phyloP scores from a whole-genome alignment of 2,888 invertebrate genomes.

The Biston betularia region DNA sequence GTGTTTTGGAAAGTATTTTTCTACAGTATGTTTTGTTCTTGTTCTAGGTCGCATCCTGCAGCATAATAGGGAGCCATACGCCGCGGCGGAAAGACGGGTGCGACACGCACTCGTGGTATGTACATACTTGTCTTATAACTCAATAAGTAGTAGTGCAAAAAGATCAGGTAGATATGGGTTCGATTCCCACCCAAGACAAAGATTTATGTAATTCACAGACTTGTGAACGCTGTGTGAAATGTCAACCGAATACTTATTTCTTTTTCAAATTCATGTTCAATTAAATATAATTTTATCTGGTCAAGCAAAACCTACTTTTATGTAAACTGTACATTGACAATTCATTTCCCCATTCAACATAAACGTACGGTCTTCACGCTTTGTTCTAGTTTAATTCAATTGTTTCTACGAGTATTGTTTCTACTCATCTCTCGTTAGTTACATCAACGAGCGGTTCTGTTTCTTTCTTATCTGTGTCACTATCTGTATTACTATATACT shows the following conservation, averaged over 20 bases:
- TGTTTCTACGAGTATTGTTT: slow-evolving; percentile 12
- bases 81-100: slow-evolving; percentile 86
- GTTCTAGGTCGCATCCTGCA: slow-evolving; percentile 83
- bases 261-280: too few relatives aligned
- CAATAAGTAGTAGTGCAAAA: too few relatives aligned
- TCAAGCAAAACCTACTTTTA: background rate
- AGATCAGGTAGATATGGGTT: too few relatives aligned
- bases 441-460: slow-evolving; percentile 15
- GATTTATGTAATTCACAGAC: too few relatives aligned
- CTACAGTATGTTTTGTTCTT: slow-evolving; percentile 48
- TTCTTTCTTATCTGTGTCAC: slow-evolving; percentile 9
- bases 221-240: too few relatives aligned
- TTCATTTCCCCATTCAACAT: slow-evolving; percentile 1
- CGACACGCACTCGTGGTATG: slow-evolving; percentile 86
- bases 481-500: background rate
- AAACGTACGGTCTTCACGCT: background rate
- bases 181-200: too few relatives aligned
- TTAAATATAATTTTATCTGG: too few relatives aligned
- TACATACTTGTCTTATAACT: slow-evolving; percentile 43
- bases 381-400: slow-evolving; percentile 12
- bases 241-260: too few relatives aligned
- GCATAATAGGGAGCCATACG: slow-evolving; percentile 86
- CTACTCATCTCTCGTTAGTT: slow-evolving; percentile 11
- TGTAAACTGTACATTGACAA: background rate
- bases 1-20: slow-evolving; percentile 9